Conservation (phyloP, 2,797 vertebrate genomes). For the Emys orbicularis region DNA sequence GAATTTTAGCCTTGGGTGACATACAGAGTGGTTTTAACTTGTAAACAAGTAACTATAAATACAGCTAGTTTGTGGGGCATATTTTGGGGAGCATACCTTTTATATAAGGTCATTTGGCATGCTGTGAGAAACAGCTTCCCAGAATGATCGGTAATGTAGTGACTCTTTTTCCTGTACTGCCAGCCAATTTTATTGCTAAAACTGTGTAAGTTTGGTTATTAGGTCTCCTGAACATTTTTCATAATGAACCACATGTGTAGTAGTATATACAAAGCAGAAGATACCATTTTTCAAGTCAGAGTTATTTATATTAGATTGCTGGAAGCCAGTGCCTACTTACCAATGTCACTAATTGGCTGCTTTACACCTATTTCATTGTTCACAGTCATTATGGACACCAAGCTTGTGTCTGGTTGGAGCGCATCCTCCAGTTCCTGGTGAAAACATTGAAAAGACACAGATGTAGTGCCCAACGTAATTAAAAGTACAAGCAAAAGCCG, state of each 20-base stretch:
- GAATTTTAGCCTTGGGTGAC: neutral
- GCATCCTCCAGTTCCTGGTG: conserved; percentile 85
- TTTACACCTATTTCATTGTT: conserved; percentile 98
- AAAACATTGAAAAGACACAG: conserved; percentile 9
- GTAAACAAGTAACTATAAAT: neutral
- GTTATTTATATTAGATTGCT: neutral
- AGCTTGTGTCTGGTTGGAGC: conserved; percentile 90
- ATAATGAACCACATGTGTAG: neutral
- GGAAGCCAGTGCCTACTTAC: conserved; percentile 76
- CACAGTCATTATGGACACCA: conserved; percentile 95
- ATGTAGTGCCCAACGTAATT: neutral
- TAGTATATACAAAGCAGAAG: neutral
- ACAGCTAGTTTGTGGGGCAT: neutral
- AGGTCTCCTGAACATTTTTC: neutral
- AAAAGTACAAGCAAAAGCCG: neutral
- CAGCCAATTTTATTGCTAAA: neutral
- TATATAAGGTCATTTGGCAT: neutral
- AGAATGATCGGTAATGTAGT: neutral
- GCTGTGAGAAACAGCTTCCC: neutral
- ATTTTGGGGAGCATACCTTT: neutral
- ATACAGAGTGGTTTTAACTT: neutral
- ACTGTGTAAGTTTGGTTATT: neutral
- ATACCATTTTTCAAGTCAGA: neutral
- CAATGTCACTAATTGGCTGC: conserved; percentile 93
- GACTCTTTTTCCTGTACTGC: neutral